Percentiles rank a stretch among this genome's conserved stretches.
Evolutionary conservation across 2,113 vertebrate species (phyloP).

Genomic region (Etia nguti): DNA sequence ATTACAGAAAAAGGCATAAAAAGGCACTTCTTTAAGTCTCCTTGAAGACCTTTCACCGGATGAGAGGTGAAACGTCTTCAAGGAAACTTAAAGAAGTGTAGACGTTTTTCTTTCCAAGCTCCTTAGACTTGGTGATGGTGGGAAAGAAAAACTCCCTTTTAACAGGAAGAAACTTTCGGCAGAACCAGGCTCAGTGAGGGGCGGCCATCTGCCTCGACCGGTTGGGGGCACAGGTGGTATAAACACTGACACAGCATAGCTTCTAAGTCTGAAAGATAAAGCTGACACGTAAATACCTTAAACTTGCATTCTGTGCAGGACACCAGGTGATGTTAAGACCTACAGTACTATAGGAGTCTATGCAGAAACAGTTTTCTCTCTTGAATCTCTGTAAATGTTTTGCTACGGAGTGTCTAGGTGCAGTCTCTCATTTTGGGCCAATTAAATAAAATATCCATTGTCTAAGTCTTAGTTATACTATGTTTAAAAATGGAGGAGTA

Average conservation of each 20-base stretch:
- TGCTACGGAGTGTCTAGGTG: neutral
- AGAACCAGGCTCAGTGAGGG: too few relatives aligned
- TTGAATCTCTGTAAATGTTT: neutral
- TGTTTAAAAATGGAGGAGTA: too few relatives aligned
- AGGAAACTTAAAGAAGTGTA: neutral
- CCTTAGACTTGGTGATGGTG: neutral
- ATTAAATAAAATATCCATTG: neutral
- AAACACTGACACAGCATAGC: neutral
- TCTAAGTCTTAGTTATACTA: neutral
- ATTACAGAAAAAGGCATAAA: too few relatives aligned
- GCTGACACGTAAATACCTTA: neutral
- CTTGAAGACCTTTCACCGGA: too few relatives aligned
- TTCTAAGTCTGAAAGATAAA: neutral
- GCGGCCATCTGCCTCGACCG: fast-evolving
- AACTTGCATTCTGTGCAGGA: neutral
- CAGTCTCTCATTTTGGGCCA: neutral
- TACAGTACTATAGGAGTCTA: fast-evolving
- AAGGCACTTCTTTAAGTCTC: too few relatives aligned
- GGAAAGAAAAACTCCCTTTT: too few relatives aligned
- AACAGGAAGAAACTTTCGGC: too few relatives aligned
- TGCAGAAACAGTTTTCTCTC: neutral
- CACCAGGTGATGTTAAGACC: too few relatives aligned
- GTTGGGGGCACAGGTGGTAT: neutral
- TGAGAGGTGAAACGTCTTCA: too few relatives aligned
- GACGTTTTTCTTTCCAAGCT: neutral